These are phyloP conservation scores for Galeopsomyia nigrocyanea DNA, from an alignment of 2,888 invertebrate genomes.

Conservation along the genomic window DNA sequence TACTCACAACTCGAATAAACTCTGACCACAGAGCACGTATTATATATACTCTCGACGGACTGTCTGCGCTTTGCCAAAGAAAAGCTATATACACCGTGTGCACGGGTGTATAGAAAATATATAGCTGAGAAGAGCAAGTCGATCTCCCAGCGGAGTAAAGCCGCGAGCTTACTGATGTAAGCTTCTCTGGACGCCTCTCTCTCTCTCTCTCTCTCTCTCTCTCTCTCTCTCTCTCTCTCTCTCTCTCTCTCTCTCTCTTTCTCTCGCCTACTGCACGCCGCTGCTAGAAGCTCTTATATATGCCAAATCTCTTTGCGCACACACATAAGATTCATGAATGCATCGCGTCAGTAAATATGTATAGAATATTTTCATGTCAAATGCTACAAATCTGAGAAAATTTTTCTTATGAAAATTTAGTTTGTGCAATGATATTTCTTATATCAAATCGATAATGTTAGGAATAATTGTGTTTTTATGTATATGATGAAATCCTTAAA, in stretches of 20 bases:
- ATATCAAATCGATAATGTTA: too few species aligned
- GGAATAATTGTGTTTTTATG: too few species aligned
- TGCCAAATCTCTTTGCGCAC: constrained; percentile 53
- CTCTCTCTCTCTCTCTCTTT: constrained; percentile 33
- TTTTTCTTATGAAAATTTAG: too few species aligned
- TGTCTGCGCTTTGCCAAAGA: not conserved
- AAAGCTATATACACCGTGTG: constrained; percentile 47
- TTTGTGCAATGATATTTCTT: too few species aligned
- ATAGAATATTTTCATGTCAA: too few species aligned
- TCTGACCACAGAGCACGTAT: not conserved
- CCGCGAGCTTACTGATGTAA: constrained; percentile 61
- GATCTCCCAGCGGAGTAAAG: constrained; percentile 62
- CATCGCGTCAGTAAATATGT: too few species aligned
- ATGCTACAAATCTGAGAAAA: too few species aligned
- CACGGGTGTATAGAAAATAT: constrained; percentile 56
- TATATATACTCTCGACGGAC: not conserved
- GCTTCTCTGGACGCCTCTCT: constrained; percentile 56
- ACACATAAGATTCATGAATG: too few species aligned
- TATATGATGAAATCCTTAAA: too few species aligned
- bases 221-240: constrained; percentile 49
- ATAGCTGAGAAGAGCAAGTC: constrained; percentile 51
- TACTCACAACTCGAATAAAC: too few species aligned
- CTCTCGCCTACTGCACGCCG: not conserved
- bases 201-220: constrained; percentile 42
- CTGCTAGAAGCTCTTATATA: too few species aligned